Base-by-base conservation (phyloP, 2,888 invertebrate genomes). In the Apantesis nais region DNA sequence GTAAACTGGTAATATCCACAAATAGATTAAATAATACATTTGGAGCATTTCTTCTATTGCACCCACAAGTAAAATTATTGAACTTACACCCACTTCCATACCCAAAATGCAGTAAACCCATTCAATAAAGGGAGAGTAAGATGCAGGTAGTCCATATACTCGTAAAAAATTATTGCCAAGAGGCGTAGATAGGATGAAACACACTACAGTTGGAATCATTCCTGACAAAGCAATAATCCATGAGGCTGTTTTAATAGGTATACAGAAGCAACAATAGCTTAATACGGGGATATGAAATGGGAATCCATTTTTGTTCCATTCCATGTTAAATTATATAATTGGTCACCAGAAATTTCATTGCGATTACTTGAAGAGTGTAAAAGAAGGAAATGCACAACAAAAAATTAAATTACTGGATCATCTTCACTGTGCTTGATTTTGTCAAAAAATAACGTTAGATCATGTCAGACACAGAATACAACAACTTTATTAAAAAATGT, bases 211-310 rank as follows among this genome's bases (percentile, higher is more conserved):
- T 5, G 88, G 84, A 44, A 88, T 61, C n/a, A 86, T 62, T 63
- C 88, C 88, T 65, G 77, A 75, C 22, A 73, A 34, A 62, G 81
- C 82, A 75, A 88, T 87, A 22, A 86, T 41, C 70, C 76, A 79
- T 14, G 78, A 67, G 41, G 82, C 83, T 19, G 55, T 69, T 70
- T 74, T 74, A 52, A 88, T 68, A 41, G 83, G 72, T 64, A 85
- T 65, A 68, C 70, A 82, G 62, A 66, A 79, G 71, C 86, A 88
- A 68, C 74, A 88, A 25, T 66, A 39, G 5, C 62, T 11, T 31
- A 82, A 60, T 67, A 80, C 70, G 14, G 85, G 86, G 39, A 80
- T 83, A 14, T 62, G 37, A 44, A 60, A 44, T 31, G 66, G 29
- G 9, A 39, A 19, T 39, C 37, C 22, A 25, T 66, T 29, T 58